phyloP scores from a whole-genome alignment of 1,140 invertebrate genomes.

The Drosophila yakuba region DNA sequence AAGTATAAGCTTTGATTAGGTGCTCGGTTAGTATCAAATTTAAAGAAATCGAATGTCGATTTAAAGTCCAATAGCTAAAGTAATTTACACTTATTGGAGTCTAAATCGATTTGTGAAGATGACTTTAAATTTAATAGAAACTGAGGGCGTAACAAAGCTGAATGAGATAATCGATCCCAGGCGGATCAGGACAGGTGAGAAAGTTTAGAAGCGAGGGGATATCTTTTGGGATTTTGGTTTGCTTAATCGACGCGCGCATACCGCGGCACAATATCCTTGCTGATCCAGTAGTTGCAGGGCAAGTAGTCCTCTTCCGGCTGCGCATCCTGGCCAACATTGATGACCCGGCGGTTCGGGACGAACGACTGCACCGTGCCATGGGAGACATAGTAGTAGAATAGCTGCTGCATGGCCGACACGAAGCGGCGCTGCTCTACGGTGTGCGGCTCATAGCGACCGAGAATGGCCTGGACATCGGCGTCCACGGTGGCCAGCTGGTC shows the following conservation, averaged over 20 bases:
- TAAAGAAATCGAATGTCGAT: not conserved
- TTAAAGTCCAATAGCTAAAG: not conserved
- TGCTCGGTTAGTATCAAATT: constrained; percentile 2
- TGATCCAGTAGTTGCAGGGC: constrained; percentile 91
- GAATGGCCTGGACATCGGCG: constrained; percentile 90
- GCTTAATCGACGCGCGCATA: constrained; percentile 86
- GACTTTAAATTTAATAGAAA: not conserved
- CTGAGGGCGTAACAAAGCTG: constrained; percentile 3
- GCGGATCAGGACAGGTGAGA: constrained; percentile 20
- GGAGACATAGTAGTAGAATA: constrained; percentile 93
- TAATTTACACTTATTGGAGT: not conserved
- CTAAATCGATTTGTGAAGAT: not conserved
- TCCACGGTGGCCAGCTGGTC: constrained; percentile 87
- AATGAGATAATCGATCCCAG: constrained; percentile 14
- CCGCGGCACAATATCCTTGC: constrained; percentile 89
- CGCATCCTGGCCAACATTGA: constrained; percentile 89
- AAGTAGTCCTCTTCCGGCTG: constrained; percentile 87
- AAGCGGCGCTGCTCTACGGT: constrained; percentile 90
- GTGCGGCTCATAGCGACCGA: constrained; percentile 90
- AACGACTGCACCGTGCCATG: constrained; percentile 88
- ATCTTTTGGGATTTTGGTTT: constrained; percentile 9
- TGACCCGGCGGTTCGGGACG: constrained; percentile 86
- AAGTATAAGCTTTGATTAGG: constrained; percentile 12
- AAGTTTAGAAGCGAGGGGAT: not conserved
- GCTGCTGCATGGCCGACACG: constrained; percentile 91